Evolutionary conservation across 2,113 vertebrate species (phyloP), one percentile per base, ranked within the genome.

Genomic region (Cynoglossus semilaevis): DNA sequence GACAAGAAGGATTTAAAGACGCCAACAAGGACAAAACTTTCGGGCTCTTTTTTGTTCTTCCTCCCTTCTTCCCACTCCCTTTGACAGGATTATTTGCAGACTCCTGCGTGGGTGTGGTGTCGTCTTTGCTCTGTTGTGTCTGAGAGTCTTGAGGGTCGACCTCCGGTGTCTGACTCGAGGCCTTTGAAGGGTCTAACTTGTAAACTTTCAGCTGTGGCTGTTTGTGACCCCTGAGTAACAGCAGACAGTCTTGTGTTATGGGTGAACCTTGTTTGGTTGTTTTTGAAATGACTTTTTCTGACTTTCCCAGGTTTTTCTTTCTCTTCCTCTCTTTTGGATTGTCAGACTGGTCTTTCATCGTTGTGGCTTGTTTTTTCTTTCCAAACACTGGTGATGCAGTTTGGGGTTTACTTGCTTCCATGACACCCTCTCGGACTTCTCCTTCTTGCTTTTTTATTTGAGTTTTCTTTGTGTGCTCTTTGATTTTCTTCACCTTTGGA

Each of bases 201-300:
- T 92, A 82, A 60, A 92, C 90, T 64, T 91, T 92, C 2, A 92
- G 64, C 62, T 89, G 91, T 5, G 91, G 91, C 51, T 92, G 91
- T 72, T 90, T 92, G 55, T 91, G 91, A 18, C 91, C 91, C 74
- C 90, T 91, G n/a, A 92, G 79, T 35, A 92, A 60, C 38, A 91
- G 88, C 14, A 92, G 67, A 37, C 83, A 74, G 7, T 90, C 88
- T 80, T 87, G 68, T 5, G 70, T 76, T 57, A 89, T 45, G 18
- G 85, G 66, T 22, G 80, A 69, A 8, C 22, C 43, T 35, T 66
- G 17, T 72, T 60, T 40, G 59, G 22, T 38, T 13, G 36, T 15
- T 58, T 80, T 76, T 55, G 52, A 36, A 52, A 64, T 79, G 4
- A 18, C 51, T 14, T 72, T 63, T 65, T 68, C 64, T 8, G 70